These are phyloP conservation scores for Calosoma granatense DNA, from an alignment of 1,140 invertebrate species.

Conservation along the genomic window DNA sequence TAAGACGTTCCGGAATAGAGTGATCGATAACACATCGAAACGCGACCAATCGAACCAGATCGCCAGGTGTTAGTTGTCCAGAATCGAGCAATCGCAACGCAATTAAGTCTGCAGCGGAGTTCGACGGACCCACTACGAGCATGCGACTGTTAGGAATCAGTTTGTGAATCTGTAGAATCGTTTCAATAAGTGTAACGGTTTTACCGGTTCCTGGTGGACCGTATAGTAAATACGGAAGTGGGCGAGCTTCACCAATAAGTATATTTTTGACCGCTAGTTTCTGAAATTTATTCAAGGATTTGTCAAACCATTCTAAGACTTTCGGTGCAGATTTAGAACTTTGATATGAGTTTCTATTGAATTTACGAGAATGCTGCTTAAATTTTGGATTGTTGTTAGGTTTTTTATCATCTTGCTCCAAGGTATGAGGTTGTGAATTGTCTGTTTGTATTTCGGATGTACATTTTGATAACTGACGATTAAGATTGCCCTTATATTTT, in stretches of 20 bases:
- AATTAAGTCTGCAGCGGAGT: conserved; percentile 68
- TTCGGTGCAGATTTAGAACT: background rate
- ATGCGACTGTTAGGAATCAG: conserved; percentile 39
- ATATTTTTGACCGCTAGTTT: conserved; percentile 54
- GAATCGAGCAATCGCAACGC: conserved; percentile 41
- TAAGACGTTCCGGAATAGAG: conserved; percentile 48
- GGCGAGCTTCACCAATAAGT: conserved; percentile 41
- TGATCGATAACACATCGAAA: conserved; percentile 47
- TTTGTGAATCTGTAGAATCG: conserved; percentile 42
- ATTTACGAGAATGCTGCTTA: too few species aligned
- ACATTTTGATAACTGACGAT: too few species aligned
- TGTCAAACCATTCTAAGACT: conserved; percentile 60
- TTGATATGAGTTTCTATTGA: too few species aligned
- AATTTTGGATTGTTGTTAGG: too few species aligned
- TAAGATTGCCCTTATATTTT: conserved; percentile 65
- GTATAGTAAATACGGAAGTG: conserved; percentile 65
- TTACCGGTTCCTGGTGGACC: conserved; percentile 77
- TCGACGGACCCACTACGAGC: conserved; percentile 61
- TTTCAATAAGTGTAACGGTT: conserved; percentile 67
- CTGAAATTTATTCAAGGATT: conserved; percentile 54
- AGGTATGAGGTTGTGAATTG: too few species aligned
- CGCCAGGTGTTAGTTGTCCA: conserved; percentile 33
- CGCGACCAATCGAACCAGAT: conserved; percentile 61
- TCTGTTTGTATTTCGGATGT: too few species aligned
- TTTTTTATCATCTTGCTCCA: too few species aligned